phyloP scores from a whole-genome alignment of 2,113 vertebrate genomes.

The Synchiropus splendidus region DNA sequence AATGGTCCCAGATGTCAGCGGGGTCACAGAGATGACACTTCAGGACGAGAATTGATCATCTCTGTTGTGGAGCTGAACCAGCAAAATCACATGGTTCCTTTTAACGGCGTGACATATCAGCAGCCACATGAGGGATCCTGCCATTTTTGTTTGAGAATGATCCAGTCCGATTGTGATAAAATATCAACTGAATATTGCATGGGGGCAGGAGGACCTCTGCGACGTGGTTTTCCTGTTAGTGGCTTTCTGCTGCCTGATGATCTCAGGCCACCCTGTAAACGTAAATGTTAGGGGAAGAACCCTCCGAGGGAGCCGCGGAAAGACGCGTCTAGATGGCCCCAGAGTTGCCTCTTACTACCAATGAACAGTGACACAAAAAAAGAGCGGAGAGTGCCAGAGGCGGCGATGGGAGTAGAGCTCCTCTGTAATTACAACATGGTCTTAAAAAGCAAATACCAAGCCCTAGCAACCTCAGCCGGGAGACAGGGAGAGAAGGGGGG shows the following conservation, averaged over 20 bases:
- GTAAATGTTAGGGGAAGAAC: slow-evolving; percentile 36
- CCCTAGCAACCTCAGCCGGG: slow-evolving; percentile 70
- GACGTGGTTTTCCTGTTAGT: no score
- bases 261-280: slow-evolving; percentile 25
- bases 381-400: slow-evolving; percentile 38
- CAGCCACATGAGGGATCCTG: no score
- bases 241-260: slow-evolving; percentile 5
- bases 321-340: slow-evolving; percentile 47
- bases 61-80: slow-evolving; percentile 27
- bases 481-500: slow-evolving; percentile 38
- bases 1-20: slow-evolving; percentile 54
- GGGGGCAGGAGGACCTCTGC: no score
- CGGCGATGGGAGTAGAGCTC: slow-evolving; percentile 52
- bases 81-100: no score
- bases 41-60: slow-evolving; percentile 4
- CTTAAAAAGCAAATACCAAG: slow-evolving; percentile 73
- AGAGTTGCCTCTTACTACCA: slow-evolving; percentile 48
- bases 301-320: slow-evolving; percentile 29
- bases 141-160: not conserved
- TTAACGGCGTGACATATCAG: no score
- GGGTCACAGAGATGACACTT: slow-evolving; percentile 30
- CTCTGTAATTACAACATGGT: slow-evolving; percentile 75
- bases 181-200: no score
- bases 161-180: no score
- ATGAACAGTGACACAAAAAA: slow-evolving; percentile 53